Percentiles rank a stretch among this genome's conserved stretches.
Evolutionary conservation across 1,140 invertebrate genomes (phyloP).

Genomic region (Drosophila sturtevanti): DNA sequence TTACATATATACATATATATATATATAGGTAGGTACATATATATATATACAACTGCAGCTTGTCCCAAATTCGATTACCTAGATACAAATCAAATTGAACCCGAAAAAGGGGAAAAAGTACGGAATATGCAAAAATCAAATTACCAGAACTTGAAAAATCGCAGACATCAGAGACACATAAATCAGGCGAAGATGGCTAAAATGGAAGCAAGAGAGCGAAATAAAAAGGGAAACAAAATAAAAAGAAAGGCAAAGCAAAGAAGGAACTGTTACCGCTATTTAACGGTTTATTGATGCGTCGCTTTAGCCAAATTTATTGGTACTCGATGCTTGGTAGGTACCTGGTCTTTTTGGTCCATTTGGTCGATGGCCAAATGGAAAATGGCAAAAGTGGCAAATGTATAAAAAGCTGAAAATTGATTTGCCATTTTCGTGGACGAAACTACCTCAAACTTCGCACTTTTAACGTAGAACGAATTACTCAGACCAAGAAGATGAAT

Average conservation of each 20-base stretch:
- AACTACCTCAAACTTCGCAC: not conserved
- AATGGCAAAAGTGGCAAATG: slow-evolving; percentile 32
- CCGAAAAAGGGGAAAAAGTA: slow-evolving; percentile 25
- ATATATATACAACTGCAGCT: slow-evolving; percentile 31
- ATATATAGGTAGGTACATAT: too few relatives aligned
- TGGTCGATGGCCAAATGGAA: slow-evolving; percentile 7
- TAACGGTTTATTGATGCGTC: slow-evolving; percentile 77
- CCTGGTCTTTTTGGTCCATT: slow-evolving; percentile 55
- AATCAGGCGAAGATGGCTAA: slow-evolving; percentile 52
- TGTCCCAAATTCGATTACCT: slow-evolving; percentile 64
- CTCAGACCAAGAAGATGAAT: not conserved
- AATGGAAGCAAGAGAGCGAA: slow-evolving; percentile 34
- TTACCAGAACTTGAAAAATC: slow-evolving; percentile 73
- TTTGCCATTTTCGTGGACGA: slow-evolving; percentile 29
- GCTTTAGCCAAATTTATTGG: slow-evolving; percentile 72
- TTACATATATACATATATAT: not conserved
- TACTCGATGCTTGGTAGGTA: not conserved
- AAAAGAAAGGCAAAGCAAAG: slow-evolving; percentile 42
- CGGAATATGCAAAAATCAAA: slow-evolving; percentile 70
- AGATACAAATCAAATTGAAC: slow-evolving; percentile 73
- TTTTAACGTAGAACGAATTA: not conserved
- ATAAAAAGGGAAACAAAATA: slow-evolving; percentile 8
- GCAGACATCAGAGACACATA: slow-evolving; percentile 74
- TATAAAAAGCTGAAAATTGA: slow-evolving; percentile 50
- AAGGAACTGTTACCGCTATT: slow-evolving; percentile 76